Conservation (phyloP, 2,797 vertebrate genomes). For the Malacoraja senta region DNA sequence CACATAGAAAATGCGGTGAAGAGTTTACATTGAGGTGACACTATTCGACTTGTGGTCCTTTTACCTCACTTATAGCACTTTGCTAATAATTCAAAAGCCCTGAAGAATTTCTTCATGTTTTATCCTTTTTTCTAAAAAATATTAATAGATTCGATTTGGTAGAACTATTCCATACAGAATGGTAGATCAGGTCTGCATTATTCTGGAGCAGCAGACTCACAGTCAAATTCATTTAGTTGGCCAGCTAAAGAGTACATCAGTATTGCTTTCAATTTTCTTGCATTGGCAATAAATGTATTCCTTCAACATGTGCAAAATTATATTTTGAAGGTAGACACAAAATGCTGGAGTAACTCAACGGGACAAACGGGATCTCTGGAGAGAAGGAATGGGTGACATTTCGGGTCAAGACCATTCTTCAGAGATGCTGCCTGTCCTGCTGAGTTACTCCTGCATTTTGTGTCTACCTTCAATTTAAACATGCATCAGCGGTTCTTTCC, state of each 20-base stretch:
- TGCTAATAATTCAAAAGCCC: no score
- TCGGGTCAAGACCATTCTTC: no score
- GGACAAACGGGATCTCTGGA: no score
- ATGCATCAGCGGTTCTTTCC: no score
- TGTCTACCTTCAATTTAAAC: no score
- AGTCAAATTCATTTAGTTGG: background rate
- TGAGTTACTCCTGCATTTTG: no score
- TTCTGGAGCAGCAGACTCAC: background rate
- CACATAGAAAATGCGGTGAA: background rate
- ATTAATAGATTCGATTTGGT: slow-evolving; percentile 14
- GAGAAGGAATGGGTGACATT: no score
- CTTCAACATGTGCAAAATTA: background rate
- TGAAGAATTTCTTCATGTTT: background rate
- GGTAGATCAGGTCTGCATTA: background rate
- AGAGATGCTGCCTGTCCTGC: no score
- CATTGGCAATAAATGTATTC: background rate
- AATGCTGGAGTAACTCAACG: no score
- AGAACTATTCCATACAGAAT: background rate
- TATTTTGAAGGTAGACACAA: no score
- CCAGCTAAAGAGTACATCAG: background rate
- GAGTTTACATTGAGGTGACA: background rate
- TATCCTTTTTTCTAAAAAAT: background rate
- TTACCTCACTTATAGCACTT: slow-evolving; percentile 22
- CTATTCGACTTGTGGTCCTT: background rate
- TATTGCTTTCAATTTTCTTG: background rate